phyloP scores from a whole-genome alignment of 2,113 vertebrate species.

The Pelmatolapia mariae region DNA sequence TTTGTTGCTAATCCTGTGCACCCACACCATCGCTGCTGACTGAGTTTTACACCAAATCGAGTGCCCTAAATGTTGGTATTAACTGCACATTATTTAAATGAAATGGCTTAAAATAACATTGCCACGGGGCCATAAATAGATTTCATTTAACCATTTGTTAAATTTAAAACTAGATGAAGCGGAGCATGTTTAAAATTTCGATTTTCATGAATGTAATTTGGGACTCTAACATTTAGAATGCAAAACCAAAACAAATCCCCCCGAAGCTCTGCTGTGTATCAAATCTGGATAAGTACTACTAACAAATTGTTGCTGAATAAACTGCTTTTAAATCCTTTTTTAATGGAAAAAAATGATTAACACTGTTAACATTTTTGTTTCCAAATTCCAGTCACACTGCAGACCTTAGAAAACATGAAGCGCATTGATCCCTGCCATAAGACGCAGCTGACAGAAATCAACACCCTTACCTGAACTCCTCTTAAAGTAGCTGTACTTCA shows the following conservation, averaged over 20 bases:
- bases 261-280: background rate
- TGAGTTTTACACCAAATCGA: background rate
- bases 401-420: background rate
- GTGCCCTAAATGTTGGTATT: background rate
- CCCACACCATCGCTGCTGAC: background rate
- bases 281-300: background rate
- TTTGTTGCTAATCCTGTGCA: constrained; percentile 7
- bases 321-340: background rate
- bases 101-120: background rate
- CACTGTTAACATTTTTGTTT: background rate
- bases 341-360: background rate
- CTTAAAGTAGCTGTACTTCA: background rate
- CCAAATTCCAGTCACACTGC: background rate
- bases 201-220: background rate
- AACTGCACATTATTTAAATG: background rate
- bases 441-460: background rate
- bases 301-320: background rate
- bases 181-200: background rate
- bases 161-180: background rate
- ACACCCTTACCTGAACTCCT: background rate
- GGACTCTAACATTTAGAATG: background rate
- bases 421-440: background rate
- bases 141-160: background rate
- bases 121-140: background rate
- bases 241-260: constrained; percentile 10